phyloP scores from a whole-genome alignment of 2,888 invertebrate genomes.

The Rotaria socialis region DNA sequence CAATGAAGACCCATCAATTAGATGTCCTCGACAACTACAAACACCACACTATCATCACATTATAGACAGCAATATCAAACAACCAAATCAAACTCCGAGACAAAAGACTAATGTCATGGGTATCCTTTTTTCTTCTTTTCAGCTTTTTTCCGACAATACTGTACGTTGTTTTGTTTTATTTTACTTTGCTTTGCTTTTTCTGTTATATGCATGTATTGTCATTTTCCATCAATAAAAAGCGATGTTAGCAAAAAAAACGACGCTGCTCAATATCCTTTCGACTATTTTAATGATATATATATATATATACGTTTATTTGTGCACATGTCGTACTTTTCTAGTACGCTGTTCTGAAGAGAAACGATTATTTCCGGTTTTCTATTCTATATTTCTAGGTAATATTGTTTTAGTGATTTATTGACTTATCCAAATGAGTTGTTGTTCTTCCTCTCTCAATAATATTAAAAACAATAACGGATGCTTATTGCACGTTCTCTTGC shows the following conservation, averaged over 20 bases:
- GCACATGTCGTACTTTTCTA: neutral
- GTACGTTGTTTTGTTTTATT: neutral
- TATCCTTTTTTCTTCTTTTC: no score
- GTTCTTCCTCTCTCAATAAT: neutral
- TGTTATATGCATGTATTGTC: neutral
- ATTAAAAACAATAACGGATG: neutral
- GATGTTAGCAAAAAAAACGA: neutral
- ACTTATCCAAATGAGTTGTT: neutral
- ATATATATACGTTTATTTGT: neutral
- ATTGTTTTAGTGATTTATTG: neutral
- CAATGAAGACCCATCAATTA: no score
- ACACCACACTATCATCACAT: no score
- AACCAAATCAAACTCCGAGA: no score
- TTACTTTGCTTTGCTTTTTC: no score
- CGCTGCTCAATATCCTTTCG: neutral
- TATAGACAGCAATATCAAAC: no score
- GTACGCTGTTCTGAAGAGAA: neutral
- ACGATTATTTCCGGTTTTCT: neutral
- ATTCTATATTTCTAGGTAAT: neutral
- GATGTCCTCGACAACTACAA: no score
- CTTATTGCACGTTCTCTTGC: neutral
- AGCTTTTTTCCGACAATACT: neutral
- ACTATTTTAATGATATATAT: neutral
- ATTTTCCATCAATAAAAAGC: neutral
- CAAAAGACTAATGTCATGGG: no score